A percentile compares a stretch with the other conserved stretches of the same genome.
phyloP scores from a whole-genome alignment of 1,140 invertebrate genomes.

The Tetranychus cinnabarinus region DNA sequence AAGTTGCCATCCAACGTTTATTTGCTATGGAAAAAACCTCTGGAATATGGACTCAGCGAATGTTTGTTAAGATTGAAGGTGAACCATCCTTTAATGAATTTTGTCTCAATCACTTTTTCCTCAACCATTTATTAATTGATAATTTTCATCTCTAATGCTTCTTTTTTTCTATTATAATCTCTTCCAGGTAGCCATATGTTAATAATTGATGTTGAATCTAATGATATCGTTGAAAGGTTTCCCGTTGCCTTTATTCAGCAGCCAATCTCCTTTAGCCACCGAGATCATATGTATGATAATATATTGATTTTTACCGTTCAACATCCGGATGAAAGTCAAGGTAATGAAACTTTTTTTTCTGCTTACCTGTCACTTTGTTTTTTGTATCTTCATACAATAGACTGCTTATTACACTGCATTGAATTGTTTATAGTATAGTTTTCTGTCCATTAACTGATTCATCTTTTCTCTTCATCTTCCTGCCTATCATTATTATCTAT shows the following conservation, averaged over 20 bases:
- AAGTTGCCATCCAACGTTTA: constrained; percentile 78
- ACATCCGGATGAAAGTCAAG: constrained; percentile 11
- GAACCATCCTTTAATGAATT: neutral
- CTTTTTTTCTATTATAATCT: neutral
- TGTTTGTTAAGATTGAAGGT: constrained; percentile 24
- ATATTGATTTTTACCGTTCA: constrained; percentile 83
- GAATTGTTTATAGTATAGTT: too few relatives aligned
- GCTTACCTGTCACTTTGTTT: neutral
- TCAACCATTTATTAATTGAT: neutral
- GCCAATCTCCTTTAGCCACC: constrained; percentile 86
- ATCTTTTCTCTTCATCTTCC: too few relatives aligned
- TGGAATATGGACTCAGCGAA: constrained; percentile 94
- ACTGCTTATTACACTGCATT: too few relatives aligned
- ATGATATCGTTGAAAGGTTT: constrained; percentile 76
- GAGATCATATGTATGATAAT: constrained; percentile 91
- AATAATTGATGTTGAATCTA: constrained; percentile 10
- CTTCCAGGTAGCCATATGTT: constrained; percentile 27
- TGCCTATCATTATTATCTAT: too few relatives aligned
- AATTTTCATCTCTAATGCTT: neutral
- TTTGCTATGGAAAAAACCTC: constrained; percentile 89
- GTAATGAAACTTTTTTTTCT: neutral
- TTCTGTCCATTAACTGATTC: too few relatives aligned
- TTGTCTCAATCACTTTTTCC: neutral
- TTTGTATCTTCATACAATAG: neutral
- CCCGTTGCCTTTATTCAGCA: constrained; percentile 71